Percentiles rank a stretch among this genome's conserved stretches.
phyloP scores from a whole-genome alignment of 2,113 vertebrate genomes.

The Misgurnus anguillicaudatus region DNA sequence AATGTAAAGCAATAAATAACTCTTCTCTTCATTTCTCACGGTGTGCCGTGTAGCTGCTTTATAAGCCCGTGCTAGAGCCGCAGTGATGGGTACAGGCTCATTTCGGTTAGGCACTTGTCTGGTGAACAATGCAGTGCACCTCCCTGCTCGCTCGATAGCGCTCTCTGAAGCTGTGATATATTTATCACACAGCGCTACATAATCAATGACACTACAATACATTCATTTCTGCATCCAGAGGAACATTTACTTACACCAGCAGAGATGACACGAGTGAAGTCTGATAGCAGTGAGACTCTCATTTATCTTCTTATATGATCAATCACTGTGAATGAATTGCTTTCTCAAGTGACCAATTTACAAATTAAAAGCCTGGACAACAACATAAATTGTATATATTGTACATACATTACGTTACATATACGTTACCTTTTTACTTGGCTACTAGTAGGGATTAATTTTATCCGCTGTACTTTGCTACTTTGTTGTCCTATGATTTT shows the following conservation, averaged over 20 bases:
- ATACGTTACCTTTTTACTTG: too few relatives aligned
- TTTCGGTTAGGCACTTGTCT: slow-evolving; percentile 35
- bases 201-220: slow-evolving; percentile 55
- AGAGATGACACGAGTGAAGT: slow-evolving; percentile 19
- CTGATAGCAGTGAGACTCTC: slow-evolving; percentile 24
- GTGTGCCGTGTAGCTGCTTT: too few relatives aligned
- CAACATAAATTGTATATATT: not conserved
- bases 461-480: too few relatives aligned
- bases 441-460: too few relatives aligned
- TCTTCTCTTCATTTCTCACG: not conserved
- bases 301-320: slow-evolving; percentile 41
- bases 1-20: too few relatives aligned
- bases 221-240: slow-evolving; percentile 45
- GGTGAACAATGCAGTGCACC: slow-evolving; percentile 43
- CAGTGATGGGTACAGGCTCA: slow-evolving; percentile 17
- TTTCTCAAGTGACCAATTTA: slow-evolving; percentile 45
- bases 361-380: slow-evolving; percentile 2
- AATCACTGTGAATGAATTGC: slow-evolving; percentile 40
- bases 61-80: not conserved
- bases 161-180: slow-evolving; percentile 56
- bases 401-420: too few relatives aligned
- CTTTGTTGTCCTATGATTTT: too few relatives aligned
- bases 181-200: slow-evolving; percentile 54
- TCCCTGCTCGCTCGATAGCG: slow-evolving; percentile 55
- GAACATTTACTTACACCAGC: slow-evolving; percentile 37